Percentiles rank a stretch among this genome's conserved stretches.
phyloP scores from a whole-genome alignment of 1,140 invertebrate species.

The Laupala kohalensis region DNA sequence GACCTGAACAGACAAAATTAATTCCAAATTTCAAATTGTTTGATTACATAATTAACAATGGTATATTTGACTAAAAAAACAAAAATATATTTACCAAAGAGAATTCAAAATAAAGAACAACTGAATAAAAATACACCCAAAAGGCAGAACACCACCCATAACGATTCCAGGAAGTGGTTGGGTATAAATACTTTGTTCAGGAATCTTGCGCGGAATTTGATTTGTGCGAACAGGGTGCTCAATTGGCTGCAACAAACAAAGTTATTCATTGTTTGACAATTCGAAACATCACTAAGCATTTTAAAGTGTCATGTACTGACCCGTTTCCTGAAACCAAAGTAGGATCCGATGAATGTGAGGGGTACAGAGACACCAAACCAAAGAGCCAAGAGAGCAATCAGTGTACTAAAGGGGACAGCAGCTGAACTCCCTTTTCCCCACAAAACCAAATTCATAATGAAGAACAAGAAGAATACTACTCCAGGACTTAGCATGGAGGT shows the following conservation, averaged over 20 bases:
- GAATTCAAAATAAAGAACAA: slow-evolving; percentile 98
- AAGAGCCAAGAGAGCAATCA: slow-evolving; percentile 87
- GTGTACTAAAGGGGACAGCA: slow-evolving; percentile 91
- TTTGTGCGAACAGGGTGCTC: slow-evolving; percentile 96
- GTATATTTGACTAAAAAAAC: neutral
- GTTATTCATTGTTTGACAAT: too few species aligned
- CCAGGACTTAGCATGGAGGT: slow-evolving; percentile 93
- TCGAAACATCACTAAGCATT: too few species aligned
- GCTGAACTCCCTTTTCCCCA: slow-evolving; percentile 92
- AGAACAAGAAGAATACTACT: slow-evolving; percentile 88
- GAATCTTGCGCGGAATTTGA: slow-evolving; percentile 96
- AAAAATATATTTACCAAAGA: slow-evolving; percentile 56
- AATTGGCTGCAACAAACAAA: slow-evolving; percentile 50
- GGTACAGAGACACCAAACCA: slow-evolving; percentile 99
- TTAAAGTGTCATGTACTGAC: slow-evolving; percentile 40
- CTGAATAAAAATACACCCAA: slow-evolving; percentile 99
- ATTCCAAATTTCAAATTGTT: neutral
- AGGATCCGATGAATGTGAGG: slow-evolving; percentile 92
- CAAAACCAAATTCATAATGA: slow-evolving; percentile 89
- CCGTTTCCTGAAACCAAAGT: slow-evolving; percentile 94
- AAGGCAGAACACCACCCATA: slow-evolving; percentile 96
- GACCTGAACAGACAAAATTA: slow-evolving; percentile 40
- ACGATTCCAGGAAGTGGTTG: slow-evolving; percentile 82
- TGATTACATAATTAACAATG: neutral
- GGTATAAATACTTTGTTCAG: slow-evolving; percentile 94